Evolutionary conservation across 1,140 invertebrate genomes (phyloP).

Genomic region (Neodiprion pinetum): DNA sequence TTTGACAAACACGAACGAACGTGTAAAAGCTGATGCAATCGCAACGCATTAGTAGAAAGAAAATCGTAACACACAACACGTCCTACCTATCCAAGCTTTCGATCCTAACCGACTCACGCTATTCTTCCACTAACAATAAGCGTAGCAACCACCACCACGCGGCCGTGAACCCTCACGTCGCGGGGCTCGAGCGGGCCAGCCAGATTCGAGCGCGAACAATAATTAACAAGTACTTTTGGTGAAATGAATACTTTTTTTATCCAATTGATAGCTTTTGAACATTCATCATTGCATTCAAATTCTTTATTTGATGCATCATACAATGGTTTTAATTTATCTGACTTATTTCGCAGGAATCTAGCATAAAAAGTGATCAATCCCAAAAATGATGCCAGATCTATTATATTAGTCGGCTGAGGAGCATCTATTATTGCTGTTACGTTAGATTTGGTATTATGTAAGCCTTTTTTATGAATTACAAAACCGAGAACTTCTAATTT

Average conservation of each 20-base stretch:
- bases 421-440: neutral
- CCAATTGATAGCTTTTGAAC: conserved; percentile 25
- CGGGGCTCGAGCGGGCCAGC: too few relatives aligned
- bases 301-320: conserved; percentile 6
- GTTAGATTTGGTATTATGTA: neutral
- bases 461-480: neutral
- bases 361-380: conserved; percentile 1
- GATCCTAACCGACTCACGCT: too few relatives aligned
- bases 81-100: too few relatives aligned
- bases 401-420: neutral
- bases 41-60: too few relatives aligned
- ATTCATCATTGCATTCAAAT: conserved; percentile 6
- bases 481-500: conserved; percentile 6
- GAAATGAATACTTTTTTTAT: conserved; percentile 35
- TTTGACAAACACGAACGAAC: too few relatives aligned
- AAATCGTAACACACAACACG: too few relatives aligned
- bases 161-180: too few relatives aligned
- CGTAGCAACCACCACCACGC: too few relatives aligned
- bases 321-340: conserved; percentile 15
- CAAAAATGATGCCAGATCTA: conserved; percentile 10
- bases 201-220: too few relatives aligned
- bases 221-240: conserved; percentile 37
- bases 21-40: too few relatives aligned
- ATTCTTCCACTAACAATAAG: too few relatives aligned
- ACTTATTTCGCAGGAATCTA: neutral